Percentiles rank a stretch among this genome's conserved stretches.
phyloP scores from a whole-genome alignment of 2,797 vertebrate species.

The Nannoperca obscura region DNA sequence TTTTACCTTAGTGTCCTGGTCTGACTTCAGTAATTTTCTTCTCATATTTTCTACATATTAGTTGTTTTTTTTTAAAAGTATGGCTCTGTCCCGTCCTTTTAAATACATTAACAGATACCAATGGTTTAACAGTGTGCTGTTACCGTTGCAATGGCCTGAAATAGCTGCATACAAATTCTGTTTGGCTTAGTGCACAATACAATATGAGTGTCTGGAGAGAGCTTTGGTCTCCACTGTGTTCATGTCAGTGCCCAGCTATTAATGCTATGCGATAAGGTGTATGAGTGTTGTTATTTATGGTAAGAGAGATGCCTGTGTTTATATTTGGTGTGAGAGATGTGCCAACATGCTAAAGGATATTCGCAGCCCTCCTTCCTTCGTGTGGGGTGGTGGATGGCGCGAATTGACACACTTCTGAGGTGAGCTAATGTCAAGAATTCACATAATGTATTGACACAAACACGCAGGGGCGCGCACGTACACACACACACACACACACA shows the following conservation, averaged over 20 bases:
- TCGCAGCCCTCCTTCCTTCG: conserved; percentile 15
- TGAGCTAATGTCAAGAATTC: conserved; percentile 48
- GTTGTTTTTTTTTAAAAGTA: not conserved
- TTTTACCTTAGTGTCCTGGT: not conserved
- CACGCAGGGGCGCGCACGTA: no score
- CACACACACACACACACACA: not conserved
- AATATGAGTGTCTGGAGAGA: conserved; percentile 37
- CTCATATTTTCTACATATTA: not conserved
- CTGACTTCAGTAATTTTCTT: not conserved
- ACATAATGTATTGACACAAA: not conserved
- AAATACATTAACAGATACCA: no score
- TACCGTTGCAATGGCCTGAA: conserved; percentile 8
- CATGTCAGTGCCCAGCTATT: conserved; percentile 51
- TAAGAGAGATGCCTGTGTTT: conserved; percentile 47
- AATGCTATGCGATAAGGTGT: conserved; percentile 58
- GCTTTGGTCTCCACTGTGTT: conserved; percentile 49
- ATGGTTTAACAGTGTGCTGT: conserved; percentile 14
- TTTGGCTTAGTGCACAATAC: conserved; percentile 18
- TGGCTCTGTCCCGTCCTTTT: no score
- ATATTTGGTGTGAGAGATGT: conserved; percentile 57
- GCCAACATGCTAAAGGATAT: conserved; percentile 15
- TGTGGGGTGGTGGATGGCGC: conserved; percentile 1
- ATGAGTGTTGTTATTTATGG: conserved; percentile 60
- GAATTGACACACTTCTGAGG: conserved; percentile 46
- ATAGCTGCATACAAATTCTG: conserved; percentile 29